phyloP scores from a whole-genome alignment of 2,113 vertebrate genomes.

The Bos taurus region DNA sequence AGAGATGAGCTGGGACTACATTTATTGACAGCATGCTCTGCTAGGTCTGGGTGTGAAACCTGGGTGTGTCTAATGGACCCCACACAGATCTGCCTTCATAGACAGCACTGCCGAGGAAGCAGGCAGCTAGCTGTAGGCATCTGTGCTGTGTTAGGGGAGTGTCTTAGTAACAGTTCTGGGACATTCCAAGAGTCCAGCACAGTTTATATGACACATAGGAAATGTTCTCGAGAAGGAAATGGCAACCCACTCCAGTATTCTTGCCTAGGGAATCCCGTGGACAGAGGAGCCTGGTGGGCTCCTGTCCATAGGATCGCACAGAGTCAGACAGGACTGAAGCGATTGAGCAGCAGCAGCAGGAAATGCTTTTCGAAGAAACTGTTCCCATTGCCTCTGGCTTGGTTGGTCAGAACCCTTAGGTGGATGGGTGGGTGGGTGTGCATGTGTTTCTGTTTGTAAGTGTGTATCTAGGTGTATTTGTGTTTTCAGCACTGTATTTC shows the following conservation, averaged over 20 bases:
- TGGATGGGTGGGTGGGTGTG: not conserved
- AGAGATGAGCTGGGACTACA: not conserved
- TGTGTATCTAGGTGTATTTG: not conserved
- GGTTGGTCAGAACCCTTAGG: not conserved
- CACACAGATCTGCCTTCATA: not conserved
- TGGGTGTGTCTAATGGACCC: not conserved
- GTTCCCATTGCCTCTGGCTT: not conserved
- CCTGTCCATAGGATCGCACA: not conserved
- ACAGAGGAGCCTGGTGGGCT: not conserved
- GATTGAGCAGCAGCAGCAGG: not conserved
- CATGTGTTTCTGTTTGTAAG: not conserved
- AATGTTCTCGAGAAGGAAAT: not conserved
- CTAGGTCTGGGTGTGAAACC: not conserved
- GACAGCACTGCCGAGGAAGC: not conserved
- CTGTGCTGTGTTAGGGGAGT: not conserved
- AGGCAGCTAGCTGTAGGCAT: not conserved
- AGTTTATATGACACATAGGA: not conserved
- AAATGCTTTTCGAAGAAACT: not conserved
- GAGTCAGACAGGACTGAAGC: not conserved
- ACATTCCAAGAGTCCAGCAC: not conserved
- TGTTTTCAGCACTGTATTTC: not conserved
- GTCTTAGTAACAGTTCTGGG: not conserved
- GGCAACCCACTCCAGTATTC: not conserved
- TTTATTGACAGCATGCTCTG: not conserved
- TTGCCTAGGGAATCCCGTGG: not conserved